Base-by-base conservation (phyloP, 2,113 vertebrate genomes). In the Erinaceus europaeus region DNA sequence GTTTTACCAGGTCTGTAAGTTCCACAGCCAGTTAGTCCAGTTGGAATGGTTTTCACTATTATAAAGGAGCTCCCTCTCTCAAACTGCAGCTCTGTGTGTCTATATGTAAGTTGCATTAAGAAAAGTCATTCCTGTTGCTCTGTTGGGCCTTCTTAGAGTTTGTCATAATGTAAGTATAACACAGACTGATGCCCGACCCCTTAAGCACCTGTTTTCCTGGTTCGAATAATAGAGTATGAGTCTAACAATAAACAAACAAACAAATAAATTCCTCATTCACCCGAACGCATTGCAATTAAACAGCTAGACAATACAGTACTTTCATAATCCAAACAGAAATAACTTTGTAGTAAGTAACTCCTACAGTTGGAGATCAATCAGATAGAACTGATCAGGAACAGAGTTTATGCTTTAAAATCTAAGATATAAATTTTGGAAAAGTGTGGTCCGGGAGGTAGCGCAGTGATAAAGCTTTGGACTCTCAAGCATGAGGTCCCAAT, bases 1-100 rank as follows among this genome's bases (percentile, higher is more conserved):
- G 78, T 80, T 93, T 86, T 76, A 50, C 68, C 62, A 84, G 59
- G 40, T 46, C 53, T 29, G 53, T 68, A 77, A 79, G 57, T 53
- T 48, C 34, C 69, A 74, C 25, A 62, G 50, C 32, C 50, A 77
- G 42, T 65, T 64, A 68, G 44, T 48, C 72, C 53, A 55, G n/a
- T 65, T 69, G 14, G 15, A 83, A 74, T 42, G 25, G 6, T 59
- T 87, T 79, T 72, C 46, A 68, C 55, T 79, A 57, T 27, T 72
- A 20, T 0, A 85, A 44, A 48, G 50, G 52, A 44, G 23, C 29
- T 18, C 27, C 71, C 20, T 32, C 75, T 48, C 62, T 87, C 46
- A 68, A 67, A 75, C 40, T 62, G 27, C 21, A 69, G 12, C n/a
- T 44, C 69, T 29, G 52, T 29, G 74, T 74, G 86, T 52, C 38